A percentile compares a stretch with the other conserved stretches of the same genome.
Evolutionary conservation across 2,797 vertebrate genomes (phyloP).

Genomic region (Novumbra hubbsi): DNA sequence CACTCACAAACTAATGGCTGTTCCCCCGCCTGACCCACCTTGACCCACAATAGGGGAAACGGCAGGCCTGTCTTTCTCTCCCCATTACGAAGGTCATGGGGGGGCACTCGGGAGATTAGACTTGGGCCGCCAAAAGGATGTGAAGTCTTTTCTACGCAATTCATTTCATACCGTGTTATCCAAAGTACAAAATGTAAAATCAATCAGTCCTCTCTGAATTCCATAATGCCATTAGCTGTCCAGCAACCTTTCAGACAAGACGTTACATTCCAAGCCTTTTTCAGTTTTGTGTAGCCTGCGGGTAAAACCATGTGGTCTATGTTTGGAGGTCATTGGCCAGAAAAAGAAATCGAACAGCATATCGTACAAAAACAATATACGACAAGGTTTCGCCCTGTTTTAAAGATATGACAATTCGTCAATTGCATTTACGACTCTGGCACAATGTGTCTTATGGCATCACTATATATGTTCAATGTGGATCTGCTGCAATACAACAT

Average conservation of each 20-base stretch:
- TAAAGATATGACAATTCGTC: neutral
- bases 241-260: neutral
- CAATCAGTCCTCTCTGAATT: conserved; percentile 9
- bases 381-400: neutral
- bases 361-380: conserved; percentile 1
- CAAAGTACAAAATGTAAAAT: neutral
- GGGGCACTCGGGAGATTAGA: neutral
- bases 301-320: conserved; percentile 36
- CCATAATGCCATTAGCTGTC: conserved; percentile 11
- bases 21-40: conserved; percentile 48
- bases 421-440: neutral
- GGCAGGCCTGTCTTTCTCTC: neutral
- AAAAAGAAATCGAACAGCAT: conserved; percentile 20
- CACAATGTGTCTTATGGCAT: neutral
- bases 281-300: conserved; percentile 8
- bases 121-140: neutral
- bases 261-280: neutral
- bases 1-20: conserved; percentile 48
- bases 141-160: neutral
- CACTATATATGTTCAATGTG: neutral
- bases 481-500: neutral
- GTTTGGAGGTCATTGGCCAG: conserved; percentile 31
- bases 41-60: conserved; percentile 11
- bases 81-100: neutral
- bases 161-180: neutral